Conservation (phyloP, 2,888 invertebrate genomes). For the Sphaerophoria taeniata region DNA sequence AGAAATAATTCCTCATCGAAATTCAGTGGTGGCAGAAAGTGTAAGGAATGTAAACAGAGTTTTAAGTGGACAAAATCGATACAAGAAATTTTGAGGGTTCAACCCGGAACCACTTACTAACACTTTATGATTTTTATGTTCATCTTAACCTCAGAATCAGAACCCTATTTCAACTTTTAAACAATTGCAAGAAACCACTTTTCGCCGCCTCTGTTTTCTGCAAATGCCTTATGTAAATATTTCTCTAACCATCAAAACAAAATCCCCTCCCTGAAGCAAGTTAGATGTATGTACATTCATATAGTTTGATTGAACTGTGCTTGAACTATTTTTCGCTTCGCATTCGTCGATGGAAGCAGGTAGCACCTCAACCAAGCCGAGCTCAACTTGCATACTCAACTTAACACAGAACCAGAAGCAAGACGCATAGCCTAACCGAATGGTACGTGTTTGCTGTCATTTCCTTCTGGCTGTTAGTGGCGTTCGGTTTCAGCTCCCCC, state of each 20-base stretch:
- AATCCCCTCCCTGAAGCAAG: slow-evolving; percentile 20
- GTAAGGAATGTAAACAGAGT: not conserved
- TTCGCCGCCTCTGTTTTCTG: not conserved
- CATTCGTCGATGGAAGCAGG: slow-evolving; percentile 44
- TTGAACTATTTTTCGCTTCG: slow-evolving; percentile 55
- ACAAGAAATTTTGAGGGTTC: too few species aligned
- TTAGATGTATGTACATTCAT: slow-evolving; percentile 1
- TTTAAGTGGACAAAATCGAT: too few species aligned
- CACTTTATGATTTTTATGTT: too few species aligned
- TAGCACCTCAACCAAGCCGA: slow-evolving; percentile 6
- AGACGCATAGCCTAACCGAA: slow-evolving; percentile 15
- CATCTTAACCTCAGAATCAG: too few species aligned
- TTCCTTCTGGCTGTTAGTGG: slow-evolving; percentile 34
- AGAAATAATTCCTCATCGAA: not conserved
- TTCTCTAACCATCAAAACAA: too few species aligned
- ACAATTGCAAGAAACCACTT: not conserved
- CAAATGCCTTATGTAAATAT: not conserved
- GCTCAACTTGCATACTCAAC: not conserved
- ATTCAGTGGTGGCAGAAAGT: slow-evolving; percentile 34
- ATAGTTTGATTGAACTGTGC: slow-evolving; percentile 53
- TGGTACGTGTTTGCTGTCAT: slow-evolving; percentile 45
- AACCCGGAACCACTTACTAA: too few species aligned
- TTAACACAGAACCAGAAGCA: slow-evolving; percentile 6
- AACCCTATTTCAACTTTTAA: too few species aligned
- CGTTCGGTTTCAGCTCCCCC: slow-evolving; percentile 49